Conservation (phyloP, 2,113 vertebrate genomes). For the Tragelaphus scriptus region DNA sequence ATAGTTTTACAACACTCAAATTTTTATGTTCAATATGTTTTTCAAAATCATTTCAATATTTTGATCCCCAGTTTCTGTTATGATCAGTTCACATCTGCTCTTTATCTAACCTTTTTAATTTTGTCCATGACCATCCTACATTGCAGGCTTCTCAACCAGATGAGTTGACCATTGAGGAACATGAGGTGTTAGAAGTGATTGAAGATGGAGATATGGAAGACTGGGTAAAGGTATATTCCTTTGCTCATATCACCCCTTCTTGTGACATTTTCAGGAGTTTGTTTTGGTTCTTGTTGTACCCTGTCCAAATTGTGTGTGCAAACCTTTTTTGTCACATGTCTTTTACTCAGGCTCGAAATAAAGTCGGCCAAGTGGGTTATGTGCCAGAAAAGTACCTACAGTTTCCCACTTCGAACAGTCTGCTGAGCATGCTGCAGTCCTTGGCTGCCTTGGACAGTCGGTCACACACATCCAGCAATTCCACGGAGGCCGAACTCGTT, state of each 20-base stretch:
- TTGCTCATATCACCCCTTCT: constrained; percentile 51
- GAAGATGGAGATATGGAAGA: constrained; percentile 99
- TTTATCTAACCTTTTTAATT: constrained; percentile 64
- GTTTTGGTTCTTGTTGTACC: neutral
- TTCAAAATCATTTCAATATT: constrained; percentile 63
- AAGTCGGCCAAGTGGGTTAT: constrained; percentile 92
- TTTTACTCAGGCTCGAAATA: constrained; percentile 90
- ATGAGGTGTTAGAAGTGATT: constrained; percentile 97
- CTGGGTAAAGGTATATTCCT: constrained; percentile 95
- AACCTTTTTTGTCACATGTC: constrained; percentile 8
- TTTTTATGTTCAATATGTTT: constrained; percentile 52
- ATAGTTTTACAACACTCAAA: constrained; percentile 55
- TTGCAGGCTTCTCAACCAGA: constrained; percentile 95
- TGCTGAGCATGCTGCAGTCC: constrained; percentile 98
- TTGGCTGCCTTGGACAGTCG: constrained; percentile 91
- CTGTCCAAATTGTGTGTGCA: neutral
- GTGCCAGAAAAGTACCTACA: constrained; percentile 99
- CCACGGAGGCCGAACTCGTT: constrained; percentile 91
- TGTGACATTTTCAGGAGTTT: neutral
- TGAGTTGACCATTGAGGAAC: constrained; percentile 97
- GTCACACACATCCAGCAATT: constrained; percentile 96
- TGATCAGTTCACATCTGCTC: constrained; percentile 61
- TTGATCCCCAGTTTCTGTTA: constrained; percentile 53
- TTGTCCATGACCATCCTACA: constrained; percentile 52
- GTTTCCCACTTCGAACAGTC: constrained; percentile 95